Evolutionary conservation across 2,797 vertebrate genomes (phyloP).

Genomic region (Rachycentron canadum): DNA sequence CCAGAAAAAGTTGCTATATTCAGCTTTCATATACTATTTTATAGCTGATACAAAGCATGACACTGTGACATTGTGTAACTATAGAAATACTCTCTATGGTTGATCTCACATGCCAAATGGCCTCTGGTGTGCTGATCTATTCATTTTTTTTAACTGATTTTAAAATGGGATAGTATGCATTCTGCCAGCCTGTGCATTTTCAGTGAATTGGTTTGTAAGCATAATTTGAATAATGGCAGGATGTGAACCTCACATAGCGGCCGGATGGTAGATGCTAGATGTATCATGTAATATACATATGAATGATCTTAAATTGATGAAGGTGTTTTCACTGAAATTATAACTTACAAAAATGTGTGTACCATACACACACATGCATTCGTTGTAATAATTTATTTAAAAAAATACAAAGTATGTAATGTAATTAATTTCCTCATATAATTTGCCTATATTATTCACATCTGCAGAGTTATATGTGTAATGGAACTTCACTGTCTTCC

Average conservation of each 20-base stretch:
- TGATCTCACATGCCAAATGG: slow-evolving; percentile 1
- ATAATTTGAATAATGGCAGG: neutral
- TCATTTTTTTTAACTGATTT: slow-evolving; percentile 2
- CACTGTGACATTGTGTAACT: neutral
- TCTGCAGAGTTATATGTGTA: neutral
- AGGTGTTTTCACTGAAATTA: neutral
- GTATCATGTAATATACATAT: neutral
- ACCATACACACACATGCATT: neutral
- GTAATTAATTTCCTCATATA: neutral
- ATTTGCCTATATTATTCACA: neutral
- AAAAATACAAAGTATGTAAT: neutral
- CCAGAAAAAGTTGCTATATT: neutral
- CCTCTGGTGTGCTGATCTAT: neutral
- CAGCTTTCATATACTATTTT: neutral
- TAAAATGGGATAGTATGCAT: slow-evolving; percentile 10
- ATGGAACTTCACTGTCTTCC: neutral
- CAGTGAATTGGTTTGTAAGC: neutral
- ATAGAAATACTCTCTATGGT: neutral
- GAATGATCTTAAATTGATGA: neutral
- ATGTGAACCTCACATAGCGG: neutral
- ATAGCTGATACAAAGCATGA: neutral
- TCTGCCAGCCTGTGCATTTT: neutral
- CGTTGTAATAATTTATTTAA: neutral
- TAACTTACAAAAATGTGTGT: neutral
- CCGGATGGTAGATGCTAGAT: neutral